Evolutionary conservation across 2,888 invertebrate species (phyloP).

Genomic region (Rhimphoctona megacephalus): DNA sequence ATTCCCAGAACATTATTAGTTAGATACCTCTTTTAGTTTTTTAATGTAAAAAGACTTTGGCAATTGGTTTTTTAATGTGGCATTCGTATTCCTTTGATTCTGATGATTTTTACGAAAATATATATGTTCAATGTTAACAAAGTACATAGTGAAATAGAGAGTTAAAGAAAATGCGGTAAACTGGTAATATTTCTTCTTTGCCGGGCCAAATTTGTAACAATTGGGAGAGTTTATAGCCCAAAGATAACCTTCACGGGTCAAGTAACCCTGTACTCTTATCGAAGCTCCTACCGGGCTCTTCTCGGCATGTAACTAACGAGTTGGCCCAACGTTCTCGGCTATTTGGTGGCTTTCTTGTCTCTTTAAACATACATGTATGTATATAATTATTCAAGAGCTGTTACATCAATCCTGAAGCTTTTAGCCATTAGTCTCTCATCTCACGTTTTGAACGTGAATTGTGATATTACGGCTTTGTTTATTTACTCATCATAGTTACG

Average conservation of each 20-base stretch:
- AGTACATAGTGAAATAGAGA: slow-evolving; percentile 16
- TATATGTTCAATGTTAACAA: neutral
- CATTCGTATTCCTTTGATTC: neutral
- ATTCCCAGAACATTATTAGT: neutral
- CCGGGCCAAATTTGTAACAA: slow-evolving; percentile 78
- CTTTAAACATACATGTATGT: slow-evolving; percentile 14
- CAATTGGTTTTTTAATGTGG: neutral
- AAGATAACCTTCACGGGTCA: slow-evolving; percentile 80
- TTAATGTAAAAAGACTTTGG: neutral
- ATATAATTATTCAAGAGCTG: slow-evolving; percentile 3
- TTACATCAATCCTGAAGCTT: slow-evolving; percentile 48
- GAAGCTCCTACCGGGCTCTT: slow-evolving; percentile 76
- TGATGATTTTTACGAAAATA: slow-evolving; percentile 2
- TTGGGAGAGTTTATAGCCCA: slow-evolving; percentile 80
- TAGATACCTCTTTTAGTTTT: neutral
- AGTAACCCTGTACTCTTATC: slow-evolving; percentile 81
- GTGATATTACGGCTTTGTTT: neutral
- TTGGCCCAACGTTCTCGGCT: slow-evolving; percentile 74
- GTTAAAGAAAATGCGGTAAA: slow-evolving; percentile 15
- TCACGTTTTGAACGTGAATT: slow-evolving; percentile 1
- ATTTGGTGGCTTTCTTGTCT: slow-evolving; percentile 70
- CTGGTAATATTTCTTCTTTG: slow-evolving; percentile 60
- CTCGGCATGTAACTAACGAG: slow-evolving; percentile 80
- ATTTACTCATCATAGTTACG: neutral
- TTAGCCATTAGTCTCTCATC: slow-evolving; percentile 1